Evolutionary conservation across 2,797 vertebrate species (phyloP).

Genomic region (Okamejei kenojei): DNA sequence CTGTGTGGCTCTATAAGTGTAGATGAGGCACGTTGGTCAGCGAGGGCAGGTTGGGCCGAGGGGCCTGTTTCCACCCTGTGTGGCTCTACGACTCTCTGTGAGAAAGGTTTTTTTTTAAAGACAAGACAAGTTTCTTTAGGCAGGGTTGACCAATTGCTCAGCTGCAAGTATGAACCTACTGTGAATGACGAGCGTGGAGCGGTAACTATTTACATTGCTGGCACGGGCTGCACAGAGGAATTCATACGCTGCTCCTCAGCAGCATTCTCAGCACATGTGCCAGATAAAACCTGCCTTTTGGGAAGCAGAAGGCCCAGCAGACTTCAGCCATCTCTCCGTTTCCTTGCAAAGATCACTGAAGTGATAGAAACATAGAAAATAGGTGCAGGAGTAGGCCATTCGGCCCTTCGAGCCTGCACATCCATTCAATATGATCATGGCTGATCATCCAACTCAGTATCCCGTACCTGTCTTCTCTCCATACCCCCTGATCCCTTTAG

Average conservation of each 20-base stretch:
- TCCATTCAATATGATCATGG: no score
- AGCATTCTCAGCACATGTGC: not conserved
- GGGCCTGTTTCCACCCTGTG: not conserved
- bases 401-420: no score
- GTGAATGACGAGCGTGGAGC: conserved; percentile 23
- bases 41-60: no score
- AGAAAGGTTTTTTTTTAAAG: not conserved
- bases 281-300: conserved; percentile 17
- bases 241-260: conserved; percentile 16
- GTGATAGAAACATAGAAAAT: not conserved
- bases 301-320: not conserved
- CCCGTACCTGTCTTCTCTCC: no score
- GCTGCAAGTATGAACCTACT: not conserved
- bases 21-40: no score
- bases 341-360: not conserved
- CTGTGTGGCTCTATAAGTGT: no score
- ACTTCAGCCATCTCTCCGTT: not conserved
- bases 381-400: no score
- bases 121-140: conserved; percentile 7
- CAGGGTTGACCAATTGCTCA: not conserved
- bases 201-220: conserved; percentile 18
- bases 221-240: not conserved
- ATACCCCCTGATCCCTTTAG: no score
- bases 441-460: no score
- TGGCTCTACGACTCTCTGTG: no score